A percentile compares a stretch with the other conserved stretches of the same genome.
These are phyloP conservation scores for Lycorma delicatula DNA, from an alignment of 1,140 invertebrate species.

Conservation along the genomic window DNA sequence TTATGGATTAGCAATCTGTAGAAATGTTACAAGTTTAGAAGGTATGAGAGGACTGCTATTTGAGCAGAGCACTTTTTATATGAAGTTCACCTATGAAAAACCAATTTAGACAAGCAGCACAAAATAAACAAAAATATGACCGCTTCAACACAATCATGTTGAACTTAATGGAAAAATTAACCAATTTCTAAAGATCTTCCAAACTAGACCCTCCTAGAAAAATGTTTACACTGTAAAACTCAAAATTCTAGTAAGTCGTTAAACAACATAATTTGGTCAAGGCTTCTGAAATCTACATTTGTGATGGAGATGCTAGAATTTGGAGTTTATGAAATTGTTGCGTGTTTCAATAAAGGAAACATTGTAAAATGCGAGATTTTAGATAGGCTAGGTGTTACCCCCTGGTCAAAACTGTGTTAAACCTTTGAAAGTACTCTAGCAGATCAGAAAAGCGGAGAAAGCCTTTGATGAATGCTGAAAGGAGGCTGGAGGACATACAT, in stretches of 20 bases:
- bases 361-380: not conserved
- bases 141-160: constrained; percentile 11
- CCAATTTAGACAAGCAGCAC: constrained; percentile 27
- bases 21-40: constrained; percentile 10
- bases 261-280: constrained; percentile 25
- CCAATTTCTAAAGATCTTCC: not conserved
- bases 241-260: constrained; percentile 27
- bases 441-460: not conserved
- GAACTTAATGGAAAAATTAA: not conserved
- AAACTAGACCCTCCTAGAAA: not conserved
- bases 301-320: too few relatives aligned
- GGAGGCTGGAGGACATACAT: not conserved
- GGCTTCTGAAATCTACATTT: constrained; percentile 24
- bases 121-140: constrained; percentile 9
- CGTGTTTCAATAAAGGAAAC: constrained; percentile 13
- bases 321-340: too few relatives aligned
- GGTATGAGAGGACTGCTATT: constrained; percentile 15
- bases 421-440: not conserved
- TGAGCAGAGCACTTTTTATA: constrained; percentile 13
- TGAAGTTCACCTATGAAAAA: constrained; percentile 6
- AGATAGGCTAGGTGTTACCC: not conserved
- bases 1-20: constrained; percentile 9
- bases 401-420: not conserved
- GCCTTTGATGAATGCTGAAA: not conserved
- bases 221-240: constrained; percentile 20